Percentiles rank a stretch among this genome's conserved stretches.
These are phyloP conservation scores for Lynx canadensis DNA, from an alignment of 2,113 vertebrate genomes.

Conservation along the genomic window DNA sequence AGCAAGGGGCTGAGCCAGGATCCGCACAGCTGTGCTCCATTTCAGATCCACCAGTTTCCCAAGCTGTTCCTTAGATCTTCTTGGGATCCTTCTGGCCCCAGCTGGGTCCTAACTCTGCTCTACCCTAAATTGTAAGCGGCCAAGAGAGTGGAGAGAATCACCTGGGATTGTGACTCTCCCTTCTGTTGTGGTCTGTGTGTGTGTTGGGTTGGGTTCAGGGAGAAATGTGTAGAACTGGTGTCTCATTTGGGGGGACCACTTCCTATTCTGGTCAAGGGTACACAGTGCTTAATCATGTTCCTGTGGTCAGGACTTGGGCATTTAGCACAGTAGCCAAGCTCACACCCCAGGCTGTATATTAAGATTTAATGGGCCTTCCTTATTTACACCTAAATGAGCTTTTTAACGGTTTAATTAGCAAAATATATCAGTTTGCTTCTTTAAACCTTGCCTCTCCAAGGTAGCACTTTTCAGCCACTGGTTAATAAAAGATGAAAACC, in stretches of 20 bases:
- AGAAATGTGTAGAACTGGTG: accelerated
- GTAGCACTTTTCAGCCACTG: constrained; percentile 76
- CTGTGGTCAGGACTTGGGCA: not conserved
- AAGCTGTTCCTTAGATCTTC: not conserved
- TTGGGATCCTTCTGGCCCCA: not conserved
- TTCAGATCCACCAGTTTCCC: not conserved
- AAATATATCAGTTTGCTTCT: constrained; percentile 83
- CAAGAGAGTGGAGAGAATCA: not conserved
- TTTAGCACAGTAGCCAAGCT: not conserved
- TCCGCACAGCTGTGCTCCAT: not conserved
- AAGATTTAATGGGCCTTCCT: constrained; percentile 83
- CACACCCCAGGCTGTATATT: constrained; percentile 70
- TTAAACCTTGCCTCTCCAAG: constrained; percentile 75
- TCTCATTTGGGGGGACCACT: not conserved
- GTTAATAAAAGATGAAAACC: constrained; percentile 84
- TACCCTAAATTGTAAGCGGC: not conserved
- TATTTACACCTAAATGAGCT: constrained; percentile 87
- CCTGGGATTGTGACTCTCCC: not conserved
- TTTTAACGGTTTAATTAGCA: constrained; percentile 85
- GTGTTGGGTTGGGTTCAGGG: accelerated
- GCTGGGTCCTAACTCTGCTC: not conserved
- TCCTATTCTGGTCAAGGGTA: not conserved
- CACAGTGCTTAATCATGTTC: constrained; percentile 72
- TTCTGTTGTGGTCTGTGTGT: not conserved
- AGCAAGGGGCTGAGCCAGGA: not conserved